A percentile compares a stretch with the other conserved stretches of the same genome.
Evolutionary conservation across 2,888 invertebrate genomes (phyloP).

Genomic region (Andrena fulva): DNA sequence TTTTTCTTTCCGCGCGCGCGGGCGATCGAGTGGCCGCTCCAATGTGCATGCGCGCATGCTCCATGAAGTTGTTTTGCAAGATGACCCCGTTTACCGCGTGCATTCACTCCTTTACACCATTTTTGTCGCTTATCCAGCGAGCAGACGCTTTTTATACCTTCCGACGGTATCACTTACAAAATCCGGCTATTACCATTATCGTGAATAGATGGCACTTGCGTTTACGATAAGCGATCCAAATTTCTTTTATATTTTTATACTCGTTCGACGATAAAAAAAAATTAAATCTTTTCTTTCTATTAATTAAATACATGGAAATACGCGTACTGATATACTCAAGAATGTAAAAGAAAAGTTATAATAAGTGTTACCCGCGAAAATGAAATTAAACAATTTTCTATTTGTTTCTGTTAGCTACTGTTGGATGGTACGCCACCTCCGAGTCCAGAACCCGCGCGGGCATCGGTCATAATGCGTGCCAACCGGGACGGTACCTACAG

Average conservation of each 20-base stretch:
- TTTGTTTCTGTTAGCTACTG: conserved; percentile 78
- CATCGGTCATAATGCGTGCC: conserved; percentile 95
- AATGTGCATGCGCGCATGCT: conserved; percentile 50
- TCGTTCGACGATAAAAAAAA: too few species aligned
- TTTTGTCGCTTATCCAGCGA: conserved; percentile 70
- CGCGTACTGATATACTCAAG: too few species aligned
- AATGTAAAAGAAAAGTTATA: too few species aligned
- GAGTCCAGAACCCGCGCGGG: conserved; percentile 85
- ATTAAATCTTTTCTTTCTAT: not conserved
- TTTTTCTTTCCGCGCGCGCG: conserved; percentile 32
- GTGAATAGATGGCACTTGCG: conserved; percentile 11
- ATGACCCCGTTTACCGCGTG: conserved; percentile 66
- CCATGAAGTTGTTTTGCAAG: conserved; percentile 63
- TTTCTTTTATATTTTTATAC: not conserved
- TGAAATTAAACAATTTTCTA: not conserved
- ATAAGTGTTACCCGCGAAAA: too few species aligned
- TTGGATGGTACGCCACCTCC: conserved; percentile 86
- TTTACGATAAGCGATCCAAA: not conserved
- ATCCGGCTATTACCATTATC: not conserved
- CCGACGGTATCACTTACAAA: conserved; percentile 35
- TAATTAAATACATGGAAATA: too few species aligned
- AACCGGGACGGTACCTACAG: conserved; percentile 92
- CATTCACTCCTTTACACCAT: conserved; percentile 63
- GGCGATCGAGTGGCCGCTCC: conserved; percentile 46
- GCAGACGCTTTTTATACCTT: conserved; percentile 50